phyloP scores from a whole-genome alignment of 1,140 invertebrate genomes.

The Brachionus rubens region DNA sequence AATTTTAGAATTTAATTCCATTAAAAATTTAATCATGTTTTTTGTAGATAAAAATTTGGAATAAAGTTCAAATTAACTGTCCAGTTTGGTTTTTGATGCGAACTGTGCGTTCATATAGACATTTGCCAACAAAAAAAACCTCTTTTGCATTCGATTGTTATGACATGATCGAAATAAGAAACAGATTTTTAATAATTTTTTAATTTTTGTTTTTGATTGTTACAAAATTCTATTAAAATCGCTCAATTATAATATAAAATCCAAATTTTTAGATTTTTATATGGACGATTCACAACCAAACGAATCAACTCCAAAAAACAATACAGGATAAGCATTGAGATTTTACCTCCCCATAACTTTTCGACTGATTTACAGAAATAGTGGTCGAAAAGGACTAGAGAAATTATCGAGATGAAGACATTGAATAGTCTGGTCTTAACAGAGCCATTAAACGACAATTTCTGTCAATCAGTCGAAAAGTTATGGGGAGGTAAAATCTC shows the following conservation, averaged over 20 bases:
- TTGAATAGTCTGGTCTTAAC: too few relatives aligned
- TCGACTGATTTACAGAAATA: too few relatives aligned
- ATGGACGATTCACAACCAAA: not conserved
- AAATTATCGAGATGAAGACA: too few relatives aligned
- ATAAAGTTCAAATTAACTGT: not conserved
- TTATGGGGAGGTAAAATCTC: too few relatives aligned
- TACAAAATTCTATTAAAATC: not conserved
- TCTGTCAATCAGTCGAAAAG: too few relatives aligned
- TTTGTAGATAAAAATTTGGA: too few relatives aligned
- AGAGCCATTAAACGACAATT: too few relatives aligned
- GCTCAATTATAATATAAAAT: not conserved
- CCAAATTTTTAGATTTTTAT: not conserved
- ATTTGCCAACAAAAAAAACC: not conserved
- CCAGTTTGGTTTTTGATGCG: not conserved
- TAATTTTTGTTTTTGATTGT: conserved; percentile 13
- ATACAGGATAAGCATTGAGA: too few relatives aligned
- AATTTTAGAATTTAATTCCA: too few relatives aligned
- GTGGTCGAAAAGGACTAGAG: too few relatives aligned
- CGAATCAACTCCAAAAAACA: not conserved
- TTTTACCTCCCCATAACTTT: too few relatives aligned
- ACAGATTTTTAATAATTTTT: not conserved
- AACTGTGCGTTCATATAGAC: not conserved
- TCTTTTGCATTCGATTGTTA: not conserved
- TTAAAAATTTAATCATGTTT: too few relatives aligned
- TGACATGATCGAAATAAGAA: not conserved